phyloP scores from a whole-genome alignment of 2,888 invertebrate species.

The Nipponacmea schrenckii region DNA sequence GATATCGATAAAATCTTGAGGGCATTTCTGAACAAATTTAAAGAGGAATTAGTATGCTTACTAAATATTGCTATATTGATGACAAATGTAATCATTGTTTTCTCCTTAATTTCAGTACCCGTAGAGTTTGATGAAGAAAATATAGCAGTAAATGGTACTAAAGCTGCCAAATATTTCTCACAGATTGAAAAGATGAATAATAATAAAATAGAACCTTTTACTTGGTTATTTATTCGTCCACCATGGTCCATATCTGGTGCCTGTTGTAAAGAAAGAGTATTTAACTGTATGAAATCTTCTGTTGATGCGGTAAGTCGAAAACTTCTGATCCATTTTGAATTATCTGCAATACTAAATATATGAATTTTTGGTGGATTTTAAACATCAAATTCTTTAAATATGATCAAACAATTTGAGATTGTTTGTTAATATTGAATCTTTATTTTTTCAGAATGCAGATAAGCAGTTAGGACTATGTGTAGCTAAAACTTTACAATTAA shows the following conservation, averaged over 20 bases:
- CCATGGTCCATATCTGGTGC: slow-evolving; percentile 63
- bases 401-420: background rate
- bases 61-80: too few relatives aligned
- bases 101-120: slow-evolving; percentile 44
- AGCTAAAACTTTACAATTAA: slow-evolving; percentile 55
- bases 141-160: slow-evolving; percentile 52
- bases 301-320: slow-evolving; percentile 43
- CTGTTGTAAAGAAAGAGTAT: slow-evolving; percentile 64
- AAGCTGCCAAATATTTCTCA: slow-evolving; percentile 62
- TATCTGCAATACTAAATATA: background rate
- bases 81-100: background rate
- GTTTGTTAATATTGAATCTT: slow-evolving; percentile 1
- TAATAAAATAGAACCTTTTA: slow-evolving; percentile 54
- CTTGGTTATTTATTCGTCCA: slow-evolving; percentile 66
- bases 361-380: background rate
- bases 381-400: too few relatives aligned
- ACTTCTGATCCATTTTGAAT: background rate
- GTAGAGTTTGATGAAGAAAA: slow-evolving; percentile 51
- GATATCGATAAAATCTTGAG: too few relatives aligned
- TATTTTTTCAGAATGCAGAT: slow-evolving; percentile 41
- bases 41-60: too few relatives aligned
- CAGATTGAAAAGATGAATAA: slow-evolving; percentile 57
- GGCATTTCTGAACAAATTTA: too few relatives aligned
- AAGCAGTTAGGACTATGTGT: slow-evolving; percentile 56
- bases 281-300: slow-evolving; percentile 55